Conservation (phyloP, 2,113 vertebrate species). For the Falco punctatus region DNA sequence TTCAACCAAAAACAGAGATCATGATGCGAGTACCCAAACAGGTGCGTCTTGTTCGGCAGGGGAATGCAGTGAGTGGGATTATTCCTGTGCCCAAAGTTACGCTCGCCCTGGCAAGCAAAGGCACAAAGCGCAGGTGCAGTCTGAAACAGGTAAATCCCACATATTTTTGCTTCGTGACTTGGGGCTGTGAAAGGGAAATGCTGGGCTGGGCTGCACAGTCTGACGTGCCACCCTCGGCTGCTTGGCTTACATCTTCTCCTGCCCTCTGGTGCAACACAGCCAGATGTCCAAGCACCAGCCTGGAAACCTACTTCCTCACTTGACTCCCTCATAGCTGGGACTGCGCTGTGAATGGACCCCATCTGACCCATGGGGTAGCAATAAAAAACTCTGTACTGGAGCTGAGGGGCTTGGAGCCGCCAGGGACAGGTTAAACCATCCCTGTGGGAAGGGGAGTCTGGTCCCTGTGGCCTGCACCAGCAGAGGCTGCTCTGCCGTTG, state of each 20-base stretch:
- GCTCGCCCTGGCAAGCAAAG: not conserved
- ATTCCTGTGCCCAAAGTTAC: not conserved
- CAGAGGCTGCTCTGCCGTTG: not conserved
- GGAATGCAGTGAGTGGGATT: not conserved
- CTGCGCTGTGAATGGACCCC: not conserved
- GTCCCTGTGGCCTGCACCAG: not conserved
- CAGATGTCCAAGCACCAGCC: not conserved
- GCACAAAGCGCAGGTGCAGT: not conserved
- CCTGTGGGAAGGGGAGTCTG: not conserved
- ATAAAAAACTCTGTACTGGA: not conserved
- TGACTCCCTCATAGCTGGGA: not conserved
- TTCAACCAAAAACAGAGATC: not conserved
- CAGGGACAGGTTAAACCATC: not conserved
- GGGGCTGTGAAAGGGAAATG: not conserved
- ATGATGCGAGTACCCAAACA: not conserved
- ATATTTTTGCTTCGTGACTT: not conserved
- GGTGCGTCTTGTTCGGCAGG: not conserved
- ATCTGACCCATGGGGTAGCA: not conserved
- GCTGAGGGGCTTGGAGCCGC: not conserved
- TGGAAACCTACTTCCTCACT: not conserved
- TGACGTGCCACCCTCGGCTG: accelerated
- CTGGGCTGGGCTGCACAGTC: not conserved
- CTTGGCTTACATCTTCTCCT: not conserved
- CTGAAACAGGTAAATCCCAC: not conserved
- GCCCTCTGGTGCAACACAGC: not conserved